Base-by-base conservation (phyloP, 2,797 vertebrate genomes). In the Erithacus rubecula region DNA sequence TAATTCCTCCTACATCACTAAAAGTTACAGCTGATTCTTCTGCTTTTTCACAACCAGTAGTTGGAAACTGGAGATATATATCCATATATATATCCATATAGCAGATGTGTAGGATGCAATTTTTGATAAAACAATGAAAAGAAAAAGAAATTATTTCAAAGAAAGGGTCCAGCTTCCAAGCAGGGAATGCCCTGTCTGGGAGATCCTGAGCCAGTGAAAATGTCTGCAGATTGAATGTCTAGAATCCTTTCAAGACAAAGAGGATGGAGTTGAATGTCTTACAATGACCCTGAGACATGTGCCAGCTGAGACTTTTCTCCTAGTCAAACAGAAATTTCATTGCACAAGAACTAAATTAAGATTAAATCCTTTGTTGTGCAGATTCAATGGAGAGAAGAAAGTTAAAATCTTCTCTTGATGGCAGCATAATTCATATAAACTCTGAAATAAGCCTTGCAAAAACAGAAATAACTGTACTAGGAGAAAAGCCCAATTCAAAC, bases 261-360 rank as follows among this genome's bases (percentile, higher is more conserved):
- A 74, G 18, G 10, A 67, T 0, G 0, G 58, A 43, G 14, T 34
- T 80, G 69, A 58, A 88, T 67, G 3, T 11, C 9, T 47, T 67
- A 21, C 34, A 81, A 37, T 49, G 49, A 81, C 11, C 19, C n/a
- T 29, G 34, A 63, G 49, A 77, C 11, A 39, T 56, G 16, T 71
- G 32, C 4, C 64, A 90, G n/a, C 21, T 63, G 36, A 77, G 20
- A 62, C 6, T 76, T 85, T 37, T 13, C 27, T 80, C 27, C 6
- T 83, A 88, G 74, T 83, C 20, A 92, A 74, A 59, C 22, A 78
- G 32, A 93, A 86, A 74, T 86, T 74, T 86, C 34, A 82, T 24
- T 80, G 14, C 6, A 59, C 23, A 55, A 70, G 27, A 71, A 34
- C 4, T 55, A 80, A 83, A 63, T 59, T 36, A 90, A 59, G 6